Conservation (phyloP, 1,140 invertebrate species). For the Holotrichia oblita region DNA sequence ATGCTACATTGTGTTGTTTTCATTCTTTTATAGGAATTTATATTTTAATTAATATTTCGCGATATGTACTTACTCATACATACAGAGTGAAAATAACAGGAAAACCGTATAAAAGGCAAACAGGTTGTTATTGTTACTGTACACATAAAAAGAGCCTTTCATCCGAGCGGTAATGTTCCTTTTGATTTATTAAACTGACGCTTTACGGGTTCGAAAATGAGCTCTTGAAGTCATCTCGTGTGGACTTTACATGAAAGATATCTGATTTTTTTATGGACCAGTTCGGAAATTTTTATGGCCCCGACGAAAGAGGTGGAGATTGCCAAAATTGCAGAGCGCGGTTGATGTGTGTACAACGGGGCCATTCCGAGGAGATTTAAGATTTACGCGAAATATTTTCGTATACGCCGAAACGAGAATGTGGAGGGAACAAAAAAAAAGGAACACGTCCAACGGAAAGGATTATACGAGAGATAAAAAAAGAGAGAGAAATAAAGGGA, state of each 20-base stretch:
- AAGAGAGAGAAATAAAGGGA: too few species aligned
- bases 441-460: too few species aligned
- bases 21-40: not conserved
- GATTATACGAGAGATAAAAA: too few species aligned
- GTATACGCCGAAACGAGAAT: too few species aligned
- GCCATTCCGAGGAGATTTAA: not conserved
- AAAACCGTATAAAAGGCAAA: not conserved
- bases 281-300: not conserved
- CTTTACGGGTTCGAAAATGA: not conserved
- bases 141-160: not conserved
- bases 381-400: too few species aligned
- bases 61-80: not conserved
- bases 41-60: not conserved
- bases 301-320: not conserved
- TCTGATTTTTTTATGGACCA: constrained; percentile 7
- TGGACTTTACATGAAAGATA: constrained; percentile 13
- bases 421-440: too few species aligned
- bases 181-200: constrained; percentile 4
- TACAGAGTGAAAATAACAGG: not conserved
- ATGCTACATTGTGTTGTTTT: not conserved
- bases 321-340: not conserved
- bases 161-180: not conserved
- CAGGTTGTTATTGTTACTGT: not conserved
- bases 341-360: not conserved
- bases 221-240: not conserved